phyloP scores from a whole-genome alignment of 2,888 invertebrate genomes.

The Strigamia transsilvanica region DNA sequence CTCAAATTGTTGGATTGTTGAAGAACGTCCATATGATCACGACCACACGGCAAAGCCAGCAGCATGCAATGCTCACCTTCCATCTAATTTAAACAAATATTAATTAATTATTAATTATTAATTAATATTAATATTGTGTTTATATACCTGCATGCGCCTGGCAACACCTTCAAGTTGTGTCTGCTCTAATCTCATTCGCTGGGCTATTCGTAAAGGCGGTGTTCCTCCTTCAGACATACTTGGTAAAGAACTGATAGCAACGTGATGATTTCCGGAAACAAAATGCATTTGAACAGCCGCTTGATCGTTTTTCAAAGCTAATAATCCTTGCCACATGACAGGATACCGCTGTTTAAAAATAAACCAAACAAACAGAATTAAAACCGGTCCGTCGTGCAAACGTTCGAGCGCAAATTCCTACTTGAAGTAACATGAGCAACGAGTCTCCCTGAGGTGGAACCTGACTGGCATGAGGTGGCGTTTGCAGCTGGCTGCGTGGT shows the following conservation, averaged over 20 bases:
- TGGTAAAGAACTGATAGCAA: conserved; percentile 88
- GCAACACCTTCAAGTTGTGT: conserved; percentile 95
- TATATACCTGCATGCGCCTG: conserved; percentile 82
- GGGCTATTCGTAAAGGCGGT: conserved; percentile 89
- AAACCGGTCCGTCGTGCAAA: not conserved
- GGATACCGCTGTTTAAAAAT: conserved; percentile 80
- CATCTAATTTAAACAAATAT: conserved; percentile 70
- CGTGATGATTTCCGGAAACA: conserved; percentile 89
- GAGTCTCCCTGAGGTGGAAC: conserved; percentile 85
- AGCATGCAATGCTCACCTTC: conserved; percentile 96
- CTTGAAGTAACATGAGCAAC: conserved; percentile 78
- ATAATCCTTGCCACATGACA: conserved; percentile 95
- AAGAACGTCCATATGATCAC: conserved; percentile 90
- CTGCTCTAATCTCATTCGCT: conserved; percentile 96
- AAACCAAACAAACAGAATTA: conserved; percentile 51
- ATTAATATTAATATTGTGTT: not conserved
- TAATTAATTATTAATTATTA: not conserved
- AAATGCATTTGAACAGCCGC: conserved; percentile 99
- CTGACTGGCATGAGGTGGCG: conserved; percentile 78
- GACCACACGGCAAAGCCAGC: conserved; percentile 93
- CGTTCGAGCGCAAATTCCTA: conserved; percentile 61
- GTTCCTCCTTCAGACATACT: conserved; percentile 83
- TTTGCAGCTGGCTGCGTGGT: conserved; percentile 68
- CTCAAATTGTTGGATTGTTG: conserved; percentile 91
- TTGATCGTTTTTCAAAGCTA: conserved; percentile 95